Conservation (phyloP, 37 sponge, comb jelly and placozoan genomes). For the Eunapius fragilis region DNA sequence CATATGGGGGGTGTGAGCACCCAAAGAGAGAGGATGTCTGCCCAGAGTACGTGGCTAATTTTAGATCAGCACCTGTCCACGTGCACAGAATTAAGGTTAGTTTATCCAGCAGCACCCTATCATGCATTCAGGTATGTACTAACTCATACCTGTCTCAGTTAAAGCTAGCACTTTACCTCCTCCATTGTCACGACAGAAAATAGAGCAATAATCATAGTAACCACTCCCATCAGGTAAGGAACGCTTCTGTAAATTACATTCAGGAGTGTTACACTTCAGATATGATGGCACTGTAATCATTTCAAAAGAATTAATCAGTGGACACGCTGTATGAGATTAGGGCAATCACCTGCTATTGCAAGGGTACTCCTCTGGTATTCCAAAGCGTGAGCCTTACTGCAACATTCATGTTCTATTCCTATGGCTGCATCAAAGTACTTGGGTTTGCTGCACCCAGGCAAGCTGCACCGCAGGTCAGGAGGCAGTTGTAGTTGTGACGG, state of each 20-base stretch:
- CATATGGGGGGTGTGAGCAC: slow-evolving; percentile 28
- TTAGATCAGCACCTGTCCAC: background rate
- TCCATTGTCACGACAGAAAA: slow-evolving; percentile 14
- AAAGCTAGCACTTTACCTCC: background rate
- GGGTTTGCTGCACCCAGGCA: slow-evolving; percentile 6
- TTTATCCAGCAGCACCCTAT: too few species aligned
- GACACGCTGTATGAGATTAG: background rate
- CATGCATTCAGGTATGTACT: too few species aligned
- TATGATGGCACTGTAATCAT: background rate
- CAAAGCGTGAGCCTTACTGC: slow-evolving; percentile 59
- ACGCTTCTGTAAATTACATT: slow-evolving; percentile 4
- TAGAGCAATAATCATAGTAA: slow-evolving; percentile 46
- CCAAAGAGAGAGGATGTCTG: slow-evolving; percentile 48
- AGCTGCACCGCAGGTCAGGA: slow-evolving; percentile 10
- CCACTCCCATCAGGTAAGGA: background rate
- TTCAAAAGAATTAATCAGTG: background rate
- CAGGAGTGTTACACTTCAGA: slow-evolving; percentile 33
- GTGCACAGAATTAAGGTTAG: too few species aligned
- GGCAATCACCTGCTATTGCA: background rate
- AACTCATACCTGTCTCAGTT: background rate
- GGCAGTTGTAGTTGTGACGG: background rate
- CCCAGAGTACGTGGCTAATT: background rate
- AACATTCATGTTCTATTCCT: slow-evolving; percentile 44
- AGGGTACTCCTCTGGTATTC: background rate
- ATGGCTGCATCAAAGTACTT: slow-evolving; percentile 15